Evolutionary conservation across 1,140 invertebrate species (phyloP), one percentile per base, ranked within the genome.

Genomic region (Andrena cerasifolii): DNA sequence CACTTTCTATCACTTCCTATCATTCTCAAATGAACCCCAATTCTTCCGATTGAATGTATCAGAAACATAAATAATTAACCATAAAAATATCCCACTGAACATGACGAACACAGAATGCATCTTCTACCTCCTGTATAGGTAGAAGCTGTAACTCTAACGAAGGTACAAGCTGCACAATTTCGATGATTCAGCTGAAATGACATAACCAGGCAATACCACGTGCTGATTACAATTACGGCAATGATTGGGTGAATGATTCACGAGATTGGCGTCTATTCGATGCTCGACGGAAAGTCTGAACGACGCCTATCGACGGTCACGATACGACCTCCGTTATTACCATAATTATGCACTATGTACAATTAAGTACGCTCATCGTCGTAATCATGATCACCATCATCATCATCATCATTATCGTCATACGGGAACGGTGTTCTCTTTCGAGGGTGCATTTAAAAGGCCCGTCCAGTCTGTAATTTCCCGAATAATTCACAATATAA

Each of bases 401-500:
- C 28, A 54, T 79, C 63, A 74, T 59, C 51, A 56, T 49, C 49
- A 28, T 71, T 47, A 56, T 26, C 51, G 28, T 71, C 61, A 10
- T 54, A 6, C 40, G 10, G 10, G 45, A 12, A 28, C 18, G 10
- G 33, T 36, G 40, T 40, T 54, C 36, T 40, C 21, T 14, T 61
- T 54, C 56, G 62, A 58, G 81, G 66, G 65, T 68, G 56, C 59
- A 82, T 82, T 78, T 74, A 82, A 83, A 81, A 31, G 16, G 36
- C 45, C 28, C 10, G 58, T 8, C 28, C 63, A 28, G 43, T n/a
- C 79, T 84, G n/a, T 84, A 85, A 85, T 85, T 82, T 85, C 43
- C 26, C 67, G 45, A 79, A 84, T 85, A 85, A 84, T 66, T 82
- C 73, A 56, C 65, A 80, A 80, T 78, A 85, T 79, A 47, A 83